Conservation (phyloP, 2,888 invertebrate genomes). For the Eupithecia dodoneata region DNA sequence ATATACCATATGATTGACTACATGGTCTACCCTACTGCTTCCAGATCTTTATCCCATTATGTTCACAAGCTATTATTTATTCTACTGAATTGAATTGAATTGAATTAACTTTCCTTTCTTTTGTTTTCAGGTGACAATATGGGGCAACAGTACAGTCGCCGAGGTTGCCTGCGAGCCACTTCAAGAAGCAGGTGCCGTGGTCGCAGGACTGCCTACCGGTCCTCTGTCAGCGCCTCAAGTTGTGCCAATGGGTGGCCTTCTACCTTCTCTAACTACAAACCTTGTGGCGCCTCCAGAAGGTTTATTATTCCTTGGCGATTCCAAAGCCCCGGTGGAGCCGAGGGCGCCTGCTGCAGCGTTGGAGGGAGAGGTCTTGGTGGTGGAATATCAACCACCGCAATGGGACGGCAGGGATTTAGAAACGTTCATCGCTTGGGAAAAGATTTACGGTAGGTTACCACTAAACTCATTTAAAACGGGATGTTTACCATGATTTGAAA, state of each 20-base stretch:
- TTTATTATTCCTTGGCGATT: conserved; percentile 85
- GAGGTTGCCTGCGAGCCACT: conserved; percentile 77
- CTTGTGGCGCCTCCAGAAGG: conserved; percentile 69
- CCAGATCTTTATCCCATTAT: background rate
- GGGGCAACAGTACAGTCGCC: conserved; percentile 73
- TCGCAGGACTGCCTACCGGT: conserved; percentile 71
- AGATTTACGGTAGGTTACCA: conserved; percentile 72
- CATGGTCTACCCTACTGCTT: background rate
- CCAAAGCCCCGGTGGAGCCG: conserved; percentile 86
- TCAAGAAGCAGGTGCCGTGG: conserved; percentile 72
- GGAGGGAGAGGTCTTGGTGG: conserved; percentile 86
- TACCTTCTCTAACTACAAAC: conserved; percentile 62
- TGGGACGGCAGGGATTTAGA: conserved; percentile 83
- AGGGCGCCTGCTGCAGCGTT: conserved; percentile 83
- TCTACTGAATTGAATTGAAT: background rate
- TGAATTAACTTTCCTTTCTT: background rate
- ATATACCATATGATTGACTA: background rate
- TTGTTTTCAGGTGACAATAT: conserved; percentile 71
- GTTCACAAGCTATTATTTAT: background rate
- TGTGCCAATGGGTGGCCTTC: conserved; percentile 62
- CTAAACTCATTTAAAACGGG: background rate
- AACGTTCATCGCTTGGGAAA: conserved; percentile 78
- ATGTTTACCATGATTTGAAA: too few species aligned
- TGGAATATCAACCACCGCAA: conserved; percentile 83
- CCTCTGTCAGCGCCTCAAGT: conserved; percentile 68